Conservation (phyloP, 2,888 invertebrate species). For the Odontothrips loti region DNA sequence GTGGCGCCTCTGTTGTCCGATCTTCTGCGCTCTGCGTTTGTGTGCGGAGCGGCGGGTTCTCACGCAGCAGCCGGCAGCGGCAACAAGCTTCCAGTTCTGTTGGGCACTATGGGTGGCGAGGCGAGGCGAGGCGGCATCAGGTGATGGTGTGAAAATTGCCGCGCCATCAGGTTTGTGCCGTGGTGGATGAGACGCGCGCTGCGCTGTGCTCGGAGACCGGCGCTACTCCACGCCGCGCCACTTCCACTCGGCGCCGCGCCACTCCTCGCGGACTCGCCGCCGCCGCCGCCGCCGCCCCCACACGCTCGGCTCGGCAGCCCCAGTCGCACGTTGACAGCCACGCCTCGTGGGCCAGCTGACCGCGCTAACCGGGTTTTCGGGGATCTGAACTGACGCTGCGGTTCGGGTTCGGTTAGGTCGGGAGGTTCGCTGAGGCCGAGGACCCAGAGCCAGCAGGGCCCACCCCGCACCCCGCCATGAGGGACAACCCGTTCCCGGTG, state of each 20-base stretch:
- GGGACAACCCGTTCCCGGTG: slow-evolving; percentile 17
- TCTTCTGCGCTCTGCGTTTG: too few species aligned
- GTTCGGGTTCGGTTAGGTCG: too few species aligned
- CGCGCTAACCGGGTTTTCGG: background rate
- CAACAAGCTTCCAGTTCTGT: background rate
- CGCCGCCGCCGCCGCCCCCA: background rate
- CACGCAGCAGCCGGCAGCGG: too few species aligned
- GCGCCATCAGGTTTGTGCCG: background rate
- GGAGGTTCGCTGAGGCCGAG: too few species aligned
- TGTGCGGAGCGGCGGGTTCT: too few species aligned
- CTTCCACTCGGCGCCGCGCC: background rate
- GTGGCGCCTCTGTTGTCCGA: too few species aligned
- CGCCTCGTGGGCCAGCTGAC: background rate
- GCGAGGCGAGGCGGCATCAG: background rate
- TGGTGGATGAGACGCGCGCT: background rate
- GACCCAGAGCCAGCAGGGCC: too few species aligned
- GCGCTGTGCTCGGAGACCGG: too few species aligned
- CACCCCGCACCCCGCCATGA: too few species aligned
- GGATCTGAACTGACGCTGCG: too few species aligned
- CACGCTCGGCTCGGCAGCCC: background rate
- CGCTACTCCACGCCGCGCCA: background rate
- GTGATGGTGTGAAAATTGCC: background rate
- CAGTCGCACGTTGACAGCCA: background rate
- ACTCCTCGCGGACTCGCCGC: background rate
- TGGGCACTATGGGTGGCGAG: background rate